Evolutionary conservation across 35 echinoderm and acorn worm genomes (phyloP).

Genomic region (Diadema setosum): DNA sequence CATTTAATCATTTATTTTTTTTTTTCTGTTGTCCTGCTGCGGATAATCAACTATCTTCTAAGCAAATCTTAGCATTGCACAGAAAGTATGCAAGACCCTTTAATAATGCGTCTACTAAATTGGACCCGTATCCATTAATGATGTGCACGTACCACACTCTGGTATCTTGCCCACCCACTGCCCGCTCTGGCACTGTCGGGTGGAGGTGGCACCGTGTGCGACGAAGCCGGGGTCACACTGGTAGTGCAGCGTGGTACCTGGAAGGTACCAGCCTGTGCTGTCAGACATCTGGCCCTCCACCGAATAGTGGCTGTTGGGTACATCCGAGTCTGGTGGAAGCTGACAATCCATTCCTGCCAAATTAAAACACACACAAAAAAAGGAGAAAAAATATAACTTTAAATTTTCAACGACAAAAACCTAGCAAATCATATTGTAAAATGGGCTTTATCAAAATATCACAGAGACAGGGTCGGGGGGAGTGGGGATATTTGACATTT

Average conservation of each 20-base stretch:
- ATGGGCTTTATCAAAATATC: too few relatives aligned
- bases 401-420: not conserved
- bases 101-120: too few relatives aligned
- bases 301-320: slow-evolving; percentile 11
- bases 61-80: too few relatives aligned
- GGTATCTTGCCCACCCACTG: slow-evolving; percentile 1
- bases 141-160: not conserved
- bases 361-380: not conserved
- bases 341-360: not conserved
- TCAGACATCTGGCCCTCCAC: not conserved
- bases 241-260: not conserved
- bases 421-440: not conserved
- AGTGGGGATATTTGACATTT: too few relatives aligned
- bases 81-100: too few relatives aligned
- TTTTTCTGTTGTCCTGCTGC: too few relatives aligned
- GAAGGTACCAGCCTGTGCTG: not conserved
- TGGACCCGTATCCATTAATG: too few relatives aligned
- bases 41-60: too few relatives aligned
- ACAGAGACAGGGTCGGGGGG: too few relatives aligned
- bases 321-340: not conserved
- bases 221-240: not conserved
- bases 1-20: too few relatives aligned
- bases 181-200: not conserved
- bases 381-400: not conserved
- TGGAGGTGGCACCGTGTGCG: not conserved